phyloP scores from a whole-genome alignment of 2,113 vertebrate species.

The Elanoides forficatus region DNA sequence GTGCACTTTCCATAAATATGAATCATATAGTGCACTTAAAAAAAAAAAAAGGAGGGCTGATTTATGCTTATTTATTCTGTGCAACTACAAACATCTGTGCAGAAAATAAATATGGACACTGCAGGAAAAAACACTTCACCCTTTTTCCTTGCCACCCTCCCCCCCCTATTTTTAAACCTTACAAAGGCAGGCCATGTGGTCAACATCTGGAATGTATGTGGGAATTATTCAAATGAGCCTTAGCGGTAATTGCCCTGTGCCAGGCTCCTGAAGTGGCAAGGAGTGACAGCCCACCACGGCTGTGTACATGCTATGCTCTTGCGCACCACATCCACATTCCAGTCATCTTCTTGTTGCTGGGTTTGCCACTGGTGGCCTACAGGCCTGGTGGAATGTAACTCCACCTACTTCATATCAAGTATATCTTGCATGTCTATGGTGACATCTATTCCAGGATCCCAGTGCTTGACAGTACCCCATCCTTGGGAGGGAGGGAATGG shows the following conservation, averaged over 20 bases:
- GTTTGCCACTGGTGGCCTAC: not conserved
- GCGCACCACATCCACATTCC: not conserved
- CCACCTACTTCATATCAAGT: not conserved
- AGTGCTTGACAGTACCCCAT: not conserved
- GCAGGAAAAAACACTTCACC: not conserved
- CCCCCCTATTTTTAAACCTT: not conserved
- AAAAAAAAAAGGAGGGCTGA: not conserved
- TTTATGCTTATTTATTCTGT: conserved; percentile 40
- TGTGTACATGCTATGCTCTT: not conserved
- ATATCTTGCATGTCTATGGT: not conserved
- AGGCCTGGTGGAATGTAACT: not conserved
- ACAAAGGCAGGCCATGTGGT: conserved; percentile 45
- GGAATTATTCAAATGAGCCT: conserved; percentile 64
- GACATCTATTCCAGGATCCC: not conserved
- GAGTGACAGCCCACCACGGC: not conserved
- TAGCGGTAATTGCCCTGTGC: not conserved
- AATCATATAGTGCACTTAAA: not conserved
- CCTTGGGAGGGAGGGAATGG: not conserved
- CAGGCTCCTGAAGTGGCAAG: conserved; percentile 30
- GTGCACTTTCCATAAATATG: not conserved
- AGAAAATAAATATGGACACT: conserved; percentile 46
- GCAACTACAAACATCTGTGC: conserved; percentile 51
- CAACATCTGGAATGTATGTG: conserved; percentile 65
- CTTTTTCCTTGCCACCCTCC: not conserved
- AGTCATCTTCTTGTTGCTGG: not conserved